Evolutionary conservation across 1,140 invertebrate genomes (phyloP).

Genomic region (Nilaparvata lugens): DNA sequence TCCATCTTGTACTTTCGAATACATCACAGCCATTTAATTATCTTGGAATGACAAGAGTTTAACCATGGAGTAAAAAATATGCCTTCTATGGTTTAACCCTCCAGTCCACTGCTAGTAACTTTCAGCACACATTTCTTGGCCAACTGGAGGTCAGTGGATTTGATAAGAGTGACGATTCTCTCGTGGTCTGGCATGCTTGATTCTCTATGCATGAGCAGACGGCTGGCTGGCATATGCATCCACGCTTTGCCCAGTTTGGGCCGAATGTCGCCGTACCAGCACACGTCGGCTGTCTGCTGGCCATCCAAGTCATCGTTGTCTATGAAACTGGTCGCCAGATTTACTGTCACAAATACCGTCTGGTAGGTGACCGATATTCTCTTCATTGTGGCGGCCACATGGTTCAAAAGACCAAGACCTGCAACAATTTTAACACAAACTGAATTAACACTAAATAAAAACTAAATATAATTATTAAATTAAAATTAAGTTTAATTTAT

Average conservation of each 20-base stretch:
- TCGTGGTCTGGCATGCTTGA: not conserved
- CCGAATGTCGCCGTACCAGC: conserved; percentile 9
- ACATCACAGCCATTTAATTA: too few species aligned
- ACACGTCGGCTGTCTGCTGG: not conserved
- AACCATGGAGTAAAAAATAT: too few species aligned
- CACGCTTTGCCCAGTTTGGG: conserved; percentile 24
- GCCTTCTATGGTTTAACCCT: too few species aligned
- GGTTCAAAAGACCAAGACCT: conserved; percentile 23
- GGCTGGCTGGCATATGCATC: conserved; percentile 20
- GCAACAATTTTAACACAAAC: not conserved
- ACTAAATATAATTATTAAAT: too few species aligned
- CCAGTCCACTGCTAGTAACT: not conserved
- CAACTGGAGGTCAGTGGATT: conserved; percentile 15
- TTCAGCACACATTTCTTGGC: conserved; percentile 3
- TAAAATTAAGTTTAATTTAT: too few species aligned
- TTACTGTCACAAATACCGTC: conserved; percentile 12
- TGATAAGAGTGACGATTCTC: not conserved
- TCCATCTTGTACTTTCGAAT: too few species aligned
- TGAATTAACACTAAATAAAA: too few species aligned
- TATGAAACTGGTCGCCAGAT: conserved; percentile 16
- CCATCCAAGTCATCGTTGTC: conserved; percentile 2
- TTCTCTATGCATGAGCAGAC: conserved; percentile 11
- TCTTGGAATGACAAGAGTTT: too few species aligned
- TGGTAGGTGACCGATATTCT: conserved; percentile 8
- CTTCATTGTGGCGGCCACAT: conserved; percentile 17